Evolutionary conservation across 2,888 invertebrate species (phyloP).

Genomic region (Bibio marci): DNA sequence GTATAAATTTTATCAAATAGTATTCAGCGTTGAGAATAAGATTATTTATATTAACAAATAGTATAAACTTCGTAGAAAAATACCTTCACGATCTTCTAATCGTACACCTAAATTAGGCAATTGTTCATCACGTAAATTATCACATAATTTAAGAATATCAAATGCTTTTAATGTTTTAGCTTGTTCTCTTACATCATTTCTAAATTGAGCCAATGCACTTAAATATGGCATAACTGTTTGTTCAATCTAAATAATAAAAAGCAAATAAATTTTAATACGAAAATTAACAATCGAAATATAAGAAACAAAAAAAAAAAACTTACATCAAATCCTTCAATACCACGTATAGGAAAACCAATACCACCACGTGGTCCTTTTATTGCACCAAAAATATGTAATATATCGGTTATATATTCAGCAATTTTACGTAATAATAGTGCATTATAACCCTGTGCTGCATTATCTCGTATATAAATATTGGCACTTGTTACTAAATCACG

Average conservation of each 20-base stretch:
- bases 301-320: conserved; percentile 16
- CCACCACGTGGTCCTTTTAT: conserved; percentile 43
- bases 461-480: conserved; percentile 68
- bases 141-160: conserved; percentile 70
- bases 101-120: conserved; percentile 86
- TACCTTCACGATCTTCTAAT: conserved; percentile 75
- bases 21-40: too few species aligned
- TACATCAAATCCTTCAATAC: conserved; percentile 35
- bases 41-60: conserved; percentile 12
- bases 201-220: conserved; percentile 67
- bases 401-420: conserved; percentile 69
- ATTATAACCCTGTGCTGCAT: conserved; percentile 32
- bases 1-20: too few species aligned
- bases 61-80: too few species aligned
- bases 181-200: conserved; percentile 55
- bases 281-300: conserved; percentile 2
- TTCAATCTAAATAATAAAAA: conserved; percentile 39
- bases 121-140: conserved; percentile 66
- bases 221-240: conserved; percentile 77
- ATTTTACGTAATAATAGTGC: conserved; percentile 55
- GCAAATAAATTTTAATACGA: not conserved
- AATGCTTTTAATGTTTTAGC: conserved; percentile 44
- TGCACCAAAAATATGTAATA: conserved; percentile 62
- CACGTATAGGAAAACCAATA: conserved; percentile 55
- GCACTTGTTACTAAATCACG: conserved; percentile 70